These are phyloP conservation scores for Hydropotes inermis DNA, from an alignment of 2,113 vertebrate genomes.

Conservation along the genomic window DNA sequence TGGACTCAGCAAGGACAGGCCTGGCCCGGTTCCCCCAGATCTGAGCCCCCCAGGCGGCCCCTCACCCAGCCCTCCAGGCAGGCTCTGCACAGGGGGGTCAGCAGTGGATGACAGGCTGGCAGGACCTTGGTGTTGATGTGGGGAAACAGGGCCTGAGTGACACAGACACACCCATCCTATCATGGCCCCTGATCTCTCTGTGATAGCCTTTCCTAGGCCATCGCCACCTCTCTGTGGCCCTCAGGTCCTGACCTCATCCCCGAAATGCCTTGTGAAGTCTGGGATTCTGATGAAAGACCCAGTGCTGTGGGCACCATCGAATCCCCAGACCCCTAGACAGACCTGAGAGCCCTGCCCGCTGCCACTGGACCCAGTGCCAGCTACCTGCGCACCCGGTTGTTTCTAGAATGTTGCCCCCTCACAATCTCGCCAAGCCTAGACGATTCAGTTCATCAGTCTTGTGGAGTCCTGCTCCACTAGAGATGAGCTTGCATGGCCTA, in stretches of 20 bases:
- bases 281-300: neutral
- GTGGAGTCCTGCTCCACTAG: too few species aligned
- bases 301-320: neutral
- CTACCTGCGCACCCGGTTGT: too few species aligned
- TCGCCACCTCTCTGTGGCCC: neutral
- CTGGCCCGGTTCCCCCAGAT: accelerated
- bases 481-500: too few species aligned
- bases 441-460: neutral
- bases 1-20: neutral
- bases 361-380: too few species aligned
- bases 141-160: neutral
- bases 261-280: neutral
- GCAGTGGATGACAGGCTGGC: neutral
- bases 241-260: neutral
- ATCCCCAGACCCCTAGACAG: neutral
- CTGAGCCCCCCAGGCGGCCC: neutral
- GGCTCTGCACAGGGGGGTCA: neutral
- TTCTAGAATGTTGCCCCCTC: neutral
- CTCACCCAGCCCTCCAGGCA: accelerated
- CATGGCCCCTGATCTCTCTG: neutral
- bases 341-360: too few species aligned
- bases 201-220: neutral
- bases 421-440: neutral
- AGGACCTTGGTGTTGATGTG: neutral
- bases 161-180: neutral